Evolutionary conservation across 1,140 invertebrate genomes (phyloP), one percentile per base, ranked within the genome.

Genomic region (Drosophila pectinifera): DNA sequence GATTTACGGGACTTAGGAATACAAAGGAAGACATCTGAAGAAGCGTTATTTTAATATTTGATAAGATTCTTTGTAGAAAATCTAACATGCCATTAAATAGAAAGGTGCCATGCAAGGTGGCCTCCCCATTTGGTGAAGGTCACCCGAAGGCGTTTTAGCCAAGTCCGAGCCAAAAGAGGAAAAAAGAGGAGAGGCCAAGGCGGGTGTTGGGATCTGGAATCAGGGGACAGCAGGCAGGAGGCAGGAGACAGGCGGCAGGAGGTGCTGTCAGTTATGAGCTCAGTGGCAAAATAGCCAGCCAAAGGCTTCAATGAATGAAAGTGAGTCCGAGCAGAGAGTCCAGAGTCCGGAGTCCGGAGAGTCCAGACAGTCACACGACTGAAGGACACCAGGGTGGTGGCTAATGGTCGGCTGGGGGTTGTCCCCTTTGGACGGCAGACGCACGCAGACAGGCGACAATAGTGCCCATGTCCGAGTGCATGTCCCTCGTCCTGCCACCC

Each of bases 241-340:
- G 4, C 13, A n/a, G 16, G 8, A 48, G 34, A 18, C 43, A 41
- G 57, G 20, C 14, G 53, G 4, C 18, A 41, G 24, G 43, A 59
- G 48, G 24, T 39, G 41, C 34, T 38, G 64, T 58, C 57, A 62
- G 43, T 75, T 80, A 80, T 80, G 78, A 79, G 78, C 65, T 75
- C 73, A 77, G 75, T 80, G 78, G 31, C 67, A 53, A 69, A 67
- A 70, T 70, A 69, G 64, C 65, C 56, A 72, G 51, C 53, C 51
- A 70, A 80, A 76, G 73, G 59, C 67, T 73, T 78, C 70, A 78
- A 67, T 74, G 74, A 83, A 68, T 72, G 76, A 84, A 84, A 84
- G 77, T 75, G 76, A 69, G 46, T 74, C 49, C 46, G 65, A 70
- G 67, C 41, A 18, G 41, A 68, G 67, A 69, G 64, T 39, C 26